Evolutionary conservation across 2,888 invertebrate genomes (phyloP).

Genomic region (Stenchaetothrips biformis): DNA sequence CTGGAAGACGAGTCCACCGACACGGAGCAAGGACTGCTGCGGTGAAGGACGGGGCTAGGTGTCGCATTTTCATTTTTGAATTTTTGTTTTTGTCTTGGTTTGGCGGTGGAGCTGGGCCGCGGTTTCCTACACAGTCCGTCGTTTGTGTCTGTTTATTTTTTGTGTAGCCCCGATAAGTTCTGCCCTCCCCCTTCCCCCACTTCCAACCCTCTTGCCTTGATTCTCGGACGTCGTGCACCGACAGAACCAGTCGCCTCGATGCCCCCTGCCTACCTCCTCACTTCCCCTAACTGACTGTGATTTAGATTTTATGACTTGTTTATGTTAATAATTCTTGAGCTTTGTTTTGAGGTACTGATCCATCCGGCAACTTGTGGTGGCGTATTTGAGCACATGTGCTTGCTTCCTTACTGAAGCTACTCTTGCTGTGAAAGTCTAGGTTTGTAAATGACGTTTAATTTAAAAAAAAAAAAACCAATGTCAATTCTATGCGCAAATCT

Average conservation of each 20-base stretch:
- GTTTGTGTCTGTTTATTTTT: no score
- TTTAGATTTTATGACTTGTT: neutral
- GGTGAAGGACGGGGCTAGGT: neutral
- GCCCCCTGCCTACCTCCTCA: neutral
- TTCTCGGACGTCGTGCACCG: no score
- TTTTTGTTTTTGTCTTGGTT: no score
- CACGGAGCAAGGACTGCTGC: conserved; percentile 11
- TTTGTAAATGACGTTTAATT: neutral
- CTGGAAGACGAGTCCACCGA: conserved; percentile 15
- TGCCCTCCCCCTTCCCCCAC: no score
- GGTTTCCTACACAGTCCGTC: no score
- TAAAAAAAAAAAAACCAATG: neutral
- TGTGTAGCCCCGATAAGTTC: no score
- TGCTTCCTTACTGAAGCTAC: neutral
- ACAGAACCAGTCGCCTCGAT: no score
- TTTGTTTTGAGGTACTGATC: neutral
- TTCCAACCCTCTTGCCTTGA: no score
- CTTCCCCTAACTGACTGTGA: conserved; percentile 1
- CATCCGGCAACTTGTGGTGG: neutral
- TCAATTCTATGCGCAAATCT: no score
- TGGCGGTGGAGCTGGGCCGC: no score
- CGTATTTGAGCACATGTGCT: neutral
- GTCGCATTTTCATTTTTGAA: no score
- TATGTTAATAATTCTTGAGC: neutral
- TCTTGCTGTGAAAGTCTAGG: no score